A percentile compares a stretch with the other conserved stretches of the same genome.
These are phyloP conservation scores for Pelecanoides urinatrix DNA, from an alignment of 2,113 vertebrate species.

Conservation along the genomic window DNA sequence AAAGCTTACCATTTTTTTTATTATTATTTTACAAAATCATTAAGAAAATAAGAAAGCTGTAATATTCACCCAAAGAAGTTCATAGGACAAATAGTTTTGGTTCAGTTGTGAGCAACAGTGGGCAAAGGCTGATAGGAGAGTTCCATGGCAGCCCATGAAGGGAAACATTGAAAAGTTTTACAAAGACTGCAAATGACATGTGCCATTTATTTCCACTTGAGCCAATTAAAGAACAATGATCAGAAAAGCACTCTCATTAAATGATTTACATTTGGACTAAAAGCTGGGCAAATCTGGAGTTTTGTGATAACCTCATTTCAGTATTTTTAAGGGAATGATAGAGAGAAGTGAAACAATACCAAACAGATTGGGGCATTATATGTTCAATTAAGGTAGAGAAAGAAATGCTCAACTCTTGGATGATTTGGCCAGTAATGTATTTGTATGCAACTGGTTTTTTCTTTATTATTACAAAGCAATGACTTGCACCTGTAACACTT, in stretches of 20 bases:
- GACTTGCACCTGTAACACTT: not conserved
- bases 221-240: slow-evolving; percentile 57
- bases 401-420: not conserved
- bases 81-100: slow-evolving; percentile 63
- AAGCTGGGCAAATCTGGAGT: slow-evolving; percentile 12
- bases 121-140: slow-evolving; percentile 43
- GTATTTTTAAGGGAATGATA: slow-evolving; percentile 22
- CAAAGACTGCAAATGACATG: not conserved
- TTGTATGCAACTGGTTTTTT: not conserved
- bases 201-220: slow-evolving; percentile 67
- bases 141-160: slow-evolving; percentile 35
- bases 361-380: slow-evolving; percentile 23
- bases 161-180: slow-evolving; percentile 10
- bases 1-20: slow-evolving; percentile 29
- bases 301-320: slow-evolving; percentile 1
- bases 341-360: not conserved
- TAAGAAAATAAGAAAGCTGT: slow-evolving; percentile 44
- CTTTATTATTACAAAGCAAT: not conserved
- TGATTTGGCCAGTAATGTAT: not conserved
- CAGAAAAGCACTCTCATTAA: not conserved
- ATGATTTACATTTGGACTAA: not conserved
- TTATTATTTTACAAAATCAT: slow-evolving; percentile 64
- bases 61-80: slow-evolving; percentile 47
- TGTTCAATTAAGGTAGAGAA: slow-evolving; percentile 14
- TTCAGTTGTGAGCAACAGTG: slow-evolving; percentile 61